Conservation (phyloP, 1,140 invertebrate genomes). For the Drosophila virilis region DNA sequence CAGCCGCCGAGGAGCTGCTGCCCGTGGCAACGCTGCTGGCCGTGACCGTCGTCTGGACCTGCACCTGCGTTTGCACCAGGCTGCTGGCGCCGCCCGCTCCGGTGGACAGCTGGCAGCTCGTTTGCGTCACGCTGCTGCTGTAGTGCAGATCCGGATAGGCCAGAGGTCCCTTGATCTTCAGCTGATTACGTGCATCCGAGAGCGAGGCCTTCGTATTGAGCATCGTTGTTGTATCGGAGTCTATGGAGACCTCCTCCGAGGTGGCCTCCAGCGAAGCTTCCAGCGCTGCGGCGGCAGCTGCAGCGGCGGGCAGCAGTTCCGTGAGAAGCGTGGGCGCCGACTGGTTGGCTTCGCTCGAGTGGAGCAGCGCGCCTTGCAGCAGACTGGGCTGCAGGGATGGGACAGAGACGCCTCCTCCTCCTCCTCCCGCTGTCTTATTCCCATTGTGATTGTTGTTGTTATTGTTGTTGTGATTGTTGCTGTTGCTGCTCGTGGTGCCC, state of each 20-base stretch:
- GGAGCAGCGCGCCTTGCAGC: constrained; percentile 36
- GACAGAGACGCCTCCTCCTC: background rate
- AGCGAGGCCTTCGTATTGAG: constrained; percentile 88
- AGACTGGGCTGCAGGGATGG: constrained; percentile 1
- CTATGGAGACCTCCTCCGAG: constrained; percentile 84
- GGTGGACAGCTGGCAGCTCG: constrained; percentile 38
- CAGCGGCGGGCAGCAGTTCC: constrained; percentile 24
- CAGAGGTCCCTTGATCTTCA: constrained; percentile 96
- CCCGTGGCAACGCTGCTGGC: constrained; percentile 53
- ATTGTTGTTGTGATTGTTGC: constrained; percentile 17
- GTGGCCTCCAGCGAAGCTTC: constrained; percentile 78
- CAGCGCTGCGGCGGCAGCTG: constrained; percentile 34
- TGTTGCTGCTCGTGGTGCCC: constrained; percentile 80
- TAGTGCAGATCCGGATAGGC: constrained; percentile 74
- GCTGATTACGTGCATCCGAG: constrained; percentile 91
- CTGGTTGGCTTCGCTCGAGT: constrained; percentile 66
- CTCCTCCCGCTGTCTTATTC: background rate
- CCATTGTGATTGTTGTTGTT: background rate
- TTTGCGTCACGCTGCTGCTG: constrained; percentile 56
- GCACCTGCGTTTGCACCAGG: constrained; percentile 51
- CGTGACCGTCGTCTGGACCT: constrained; percentile 59
- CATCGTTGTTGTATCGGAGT: constrained; percentile 84
- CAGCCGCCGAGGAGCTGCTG: constrained; percentile 24
- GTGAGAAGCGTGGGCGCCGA: constrained; percentile 46
- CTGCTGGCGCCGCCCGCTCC: constrained; percentile 22